Conservation (phyloP, 2,888 invertebrate genomes). For the Entomobrya proxima region DNA sequence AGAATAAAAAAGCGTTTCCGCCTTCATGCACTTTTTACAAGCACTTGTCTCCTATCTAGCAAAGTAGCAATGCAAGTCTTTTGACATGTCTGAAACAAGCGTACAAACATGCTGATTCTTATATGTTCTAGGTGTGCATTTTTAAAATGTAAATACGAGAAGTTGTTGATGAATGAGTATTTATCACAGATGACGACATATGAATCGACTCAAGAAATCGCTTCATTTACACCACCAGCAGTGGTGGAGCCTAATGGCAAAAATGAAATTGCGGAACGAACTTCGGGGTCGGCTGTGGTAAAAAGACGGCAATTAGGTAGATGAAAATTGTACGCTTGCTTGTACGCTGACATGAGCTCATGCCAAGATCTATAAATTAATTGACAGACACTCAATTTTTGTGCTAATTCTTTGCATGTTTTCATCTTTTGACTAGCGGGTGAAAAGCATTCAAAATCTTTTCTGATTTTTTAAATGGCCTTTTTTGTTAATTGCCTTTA, state of each 20-base stretch:
- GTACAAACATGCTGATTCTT: not conserved
- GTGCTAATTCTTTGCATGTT: not conserved
- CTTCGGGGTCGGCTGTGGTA: not conserved
- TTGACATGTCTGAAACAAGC: not conserved
- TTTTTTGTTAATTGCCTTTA: too few species aligned
- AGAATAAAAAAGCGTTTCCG: too few species aligned
- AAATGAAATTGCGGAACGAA: not conserved
- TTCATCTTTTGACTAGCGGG: not conserved
- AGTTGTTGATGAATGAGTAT: slow-evolving; percentile 35
- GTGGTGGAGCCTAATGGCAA: not conserved
- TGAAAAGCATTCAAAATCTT: too few species aligned
- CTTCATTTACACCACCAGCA: slow-evolving; percentile 13
- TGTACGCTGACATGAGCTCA: not conserved
- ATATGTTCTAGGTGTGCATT: not conserved
- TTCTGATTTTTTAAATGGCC: too few species aligned
- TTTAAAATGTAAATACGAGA: slow-evolving; percentile 21
- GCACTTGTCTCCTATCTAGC: not conserved
- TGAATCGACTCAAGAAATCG: slow-evolving; percentile 43
- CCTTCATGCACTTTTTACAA: not conserved
- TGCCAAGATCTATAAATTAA: not conserved
- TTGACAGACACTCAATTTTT: not conserved
- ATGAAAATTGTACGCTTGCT: not conserved
- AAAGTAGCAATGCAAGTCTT: not conserved
- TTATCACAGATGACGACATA: slow-evolving; percentile 50
- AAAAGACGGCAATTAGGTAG: not conserved